Conservation (phyloP, 2,113 vertebrate genomes). For the Camelus bactrianus region DNA sequence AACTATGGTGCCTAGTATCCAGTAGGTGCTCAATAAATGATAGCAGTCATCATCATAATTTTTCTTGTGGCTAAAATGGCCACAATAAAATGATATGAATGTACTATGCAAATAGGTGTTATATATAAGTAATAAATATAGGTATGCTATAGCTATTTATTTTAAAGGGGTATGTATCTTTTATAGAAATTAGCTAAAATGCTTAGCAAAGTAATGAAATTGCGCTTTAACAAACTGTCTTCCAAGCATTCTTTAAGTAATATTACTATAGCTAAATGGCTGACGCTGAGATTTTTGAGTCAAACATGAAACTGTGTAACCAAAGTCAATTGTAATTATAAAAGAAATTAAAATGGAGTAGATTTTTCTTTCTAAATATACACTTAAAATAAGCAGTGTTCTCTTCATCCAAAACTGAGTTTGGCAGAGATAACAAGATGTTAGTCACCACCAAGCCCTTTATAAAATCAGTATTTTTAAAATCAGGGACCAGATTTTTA, state of each 20-base stretch:
- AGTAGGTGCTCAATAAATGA: neutral
- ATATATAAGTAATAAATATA: neutral
- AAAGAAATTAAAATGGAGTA: neutral
- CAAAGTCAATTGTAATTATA: neutral
- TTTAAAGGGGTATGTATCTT: constrained; percentile 6
- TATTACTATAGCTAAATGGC: neutral
- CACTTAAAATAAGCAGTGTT: neutral
- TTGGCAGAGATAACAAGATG: neutral
- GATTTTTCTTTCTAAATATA: neutral
- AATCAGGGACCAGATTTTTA: neutral
- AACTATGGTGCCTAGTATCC: neutral
- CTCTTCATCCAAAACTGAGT: neutral
- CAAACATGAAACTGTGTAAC: neutral
- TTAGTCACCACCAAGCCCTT: neutral
- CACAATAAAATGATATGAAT: neutral
- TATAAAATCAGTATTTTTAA: neutral
- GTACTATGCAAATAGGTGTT: neutral
- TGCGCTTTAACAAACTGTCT: neutral
- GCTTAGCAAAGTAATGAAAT: constrained; percentile 18
- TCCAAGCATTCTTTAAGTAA: neutral
- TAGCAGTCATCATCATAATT: neutral
- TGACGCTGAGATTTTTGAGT: neutral
- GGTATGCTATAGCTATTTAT: neutral
- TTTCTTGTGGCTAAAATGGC: neutral
- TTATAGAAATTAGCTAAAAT: constrained; percentile 23